Evolutionary conservation across 1,140 invertebrate genomes (phyloP), one percentile per base, ranked within the genome.

Genomic region (Drosophila orosa): DNA sequence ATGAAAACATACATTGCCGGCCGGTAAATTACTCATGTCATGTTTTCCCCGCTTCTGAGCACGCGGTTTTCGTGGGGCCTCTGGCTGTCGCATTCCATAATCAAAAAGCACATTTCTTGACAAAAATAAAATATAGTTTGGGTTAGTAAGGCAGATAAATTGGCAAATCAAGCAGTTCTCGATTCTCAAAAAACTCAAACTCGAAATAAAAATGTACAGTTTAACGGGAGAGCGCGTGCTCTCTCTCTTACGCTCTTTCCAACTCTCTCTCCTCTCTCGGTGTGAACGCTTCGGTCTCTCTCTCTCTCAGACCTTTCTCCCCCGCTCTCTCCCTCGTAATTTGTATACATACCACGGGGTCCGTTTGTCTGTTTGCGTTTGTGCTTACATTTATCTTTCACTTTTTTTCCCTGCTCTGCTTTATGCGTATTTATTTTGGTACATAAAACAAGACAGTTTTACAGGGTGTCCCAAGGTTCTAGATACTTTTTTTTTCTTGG

Each of bases 361-460:
- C 15, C 42, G 33, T 75, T 45, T 81, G 60, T 66, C 57, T 81
- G 63, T 78, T 67, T 75, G 57, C 77, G 57, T 83, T 54, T 65
- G 60, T 74, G 74, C 74, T 89, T 87, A 86, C 83, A 87, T 86
- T 83, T 83, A 86, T 86, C 83, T 86, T 86, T 87, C 75, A 87
- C 78, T 86, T 87, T 87, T 68, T 68, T 85, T 22, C 25, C 25
- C 39, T 47, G 76, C 58, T 74, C 71, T 52, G 62, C 63, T 60
- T 85, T 81, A 83, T 71, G 79, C 67, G 83, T 86, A 87, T 86
- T 86, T 86, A 87, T 87, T 87, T 86, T 89, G 72, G 84, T 86
- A 86, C 78, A 87, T 86, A 86, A 87, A 86, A 87, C 82, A 87
- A 85, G 72, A 66, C 74, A 62, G 62, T 71, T 63, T 45, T 79